These are phyloP conservation scores for Myiopsitta monachus DNA, from an alignment of 2,113 vertebrate species.

Conservation along the genomic window DNA sequence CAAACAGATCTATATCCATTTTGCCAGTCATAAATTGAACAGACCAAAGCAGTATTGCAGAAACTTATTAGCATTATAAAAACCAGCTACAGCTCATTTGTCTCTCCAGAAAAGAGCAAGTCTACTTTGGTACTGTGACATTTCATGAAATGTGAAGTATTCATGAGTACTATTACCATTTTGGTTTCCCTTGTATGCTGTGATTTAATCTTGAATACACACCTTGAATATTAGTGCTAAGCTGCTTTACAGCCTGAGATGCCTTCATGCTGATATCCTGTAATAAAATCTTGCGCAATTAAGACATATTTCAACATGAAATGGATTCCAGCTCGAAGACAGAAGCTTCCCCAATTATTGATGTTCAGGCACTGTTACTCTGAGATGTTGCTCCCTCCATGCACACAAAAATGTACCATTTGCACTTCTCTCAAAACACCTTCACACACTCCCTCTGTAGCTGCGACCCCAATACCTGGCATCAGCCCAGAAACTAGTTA, in stretches of 20 bases:
- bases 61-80: conserved; percentile 19
- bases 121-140: not conserved
- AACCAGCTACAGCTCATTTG: not conserved
- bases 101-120: not conserved
- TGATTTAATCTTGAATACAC: not conserved
- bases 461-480: not conserved
- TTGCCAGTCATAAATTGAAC: conserved; percentile 12
- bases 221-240: conserved; percentile 1
- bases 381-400: not conserved
- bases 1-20: not conserved
- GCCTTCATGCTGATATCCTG: not conserved
- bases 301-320: conserved; percentile 1
- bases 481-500: not conserved
- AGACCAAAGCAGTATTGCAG: not conserved
- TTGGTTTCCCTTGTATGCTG: not conserved
- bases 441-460: not conserved
- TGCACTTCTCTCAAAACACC: not conserved
- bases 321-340: not conserved
- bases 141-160: not conserved
- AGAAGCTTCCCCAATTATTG: rapidly evolving
- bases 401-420: not conserved
- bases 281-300: conserved; percentile 18
- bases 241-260: not conserved
- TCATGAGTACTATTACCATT: not conserved
- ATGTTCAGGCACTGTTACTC: not conserved